Evolutionary conservation across 92 coral and sea anemone genomes (phyloP).

Genomic region (Scolanthus callimorphus): DNA sequence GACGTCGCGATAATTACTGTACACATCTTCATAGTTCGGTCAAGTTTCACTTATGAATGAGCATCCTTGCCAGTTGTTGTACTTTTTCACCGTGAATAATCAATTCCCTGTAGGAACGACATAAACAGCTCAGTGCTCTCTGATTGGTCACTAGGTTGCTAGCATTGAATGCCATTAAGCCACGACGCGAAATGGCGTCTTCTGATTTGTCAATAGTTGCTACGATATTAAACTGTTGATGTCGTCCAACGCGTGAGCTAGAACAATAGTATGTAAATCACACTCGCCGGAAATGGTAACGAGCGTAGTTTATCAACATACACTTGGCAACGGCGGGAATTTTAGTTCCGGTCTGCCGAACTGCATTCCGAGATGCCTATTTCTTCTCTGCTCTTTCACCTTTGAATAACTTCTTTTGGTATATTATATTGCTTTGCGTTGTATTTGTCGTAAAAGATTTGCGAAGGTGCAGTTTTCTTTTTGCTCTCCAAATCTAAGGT

Average conservation of each 20-base stretch:
- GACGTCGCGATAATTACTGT: too few species aligned
- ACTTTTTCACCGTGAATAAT: slow-evolving; percentile 52
- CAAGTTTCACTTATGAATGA: slow-evolving; percentile 46
- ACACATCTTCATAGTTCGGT: too few species aligned
- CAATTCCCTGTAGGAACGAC: slow-evolving; percentile 58
- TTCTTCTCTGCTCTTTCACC: too few species aligned
- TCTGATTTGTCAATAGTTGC: slow-evolving; percentile 74
- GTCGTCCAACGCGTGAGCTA: slow-evolving; percentile 45
- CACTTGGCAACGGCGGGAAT: slow-evolving; percentile 50
- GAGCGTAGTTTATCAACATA: slow-evolving; percentile 39
- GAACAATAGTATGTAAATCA: slow-evolving; percentile 35
- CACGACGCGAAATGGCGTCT: slow-evolving; percentile 53
- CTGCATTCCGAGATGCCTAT: neutral
- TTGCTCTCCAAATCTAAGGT: too few species aligned
- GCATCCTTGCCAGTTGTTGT: slow-evolving; percentile 49
- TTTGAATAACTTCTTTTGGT: too few species aligned
- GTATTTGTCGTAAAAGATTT: too few species aligned
- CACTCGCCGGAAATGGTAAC: slow-evolving; percentile 58
- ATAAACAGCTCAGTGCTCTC: slow-evolving; percentile 64
- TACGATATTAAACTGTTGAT: slow-evolving; percentile 66
- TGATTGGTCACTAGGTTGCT: slow-evolving; percentile 84
- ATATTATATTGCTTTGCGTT: too few species aligned
- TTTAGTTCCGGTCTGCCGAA: slow-evolving; percentile 34
- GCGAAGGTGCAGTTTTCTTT: too few species aligned
- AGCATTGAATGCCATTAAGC: slow-evolving; percentile 51